Percentiles rank a stretch among this genome's conserved stretches.
Conservation (phyloP, 2,113 vertebrate genomes). For the Mustelus asterias region DNA sequence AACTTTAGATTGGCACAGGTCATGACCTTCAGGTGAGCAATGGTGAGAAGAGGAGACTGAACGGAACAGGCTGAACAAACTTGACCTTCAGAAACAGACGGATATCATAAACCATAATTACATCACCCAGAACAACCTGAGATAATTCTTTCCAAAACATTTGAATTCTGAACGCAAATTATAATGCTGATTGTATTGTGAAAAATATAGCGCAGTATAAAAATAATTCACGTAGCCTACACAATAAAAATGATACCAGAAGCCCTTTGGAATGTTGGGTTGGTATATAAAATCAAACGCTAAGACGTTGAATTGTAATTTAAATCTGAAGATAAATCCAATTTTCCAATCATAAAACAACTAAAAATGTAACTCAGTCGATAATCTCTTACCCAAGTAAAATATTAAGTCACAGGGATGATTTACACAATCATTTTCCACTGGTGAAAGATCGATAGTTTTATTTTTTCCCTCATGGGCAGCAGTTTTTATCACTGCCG, state of each 20-base stretch:
- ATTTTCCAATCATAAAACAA: slow-evolving; percentile 7
- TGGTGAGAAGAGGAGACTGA: background rate
- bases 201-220: background rate
- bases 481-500: background rate
- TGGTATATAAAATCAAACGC: background rate
- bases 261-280: background rate
- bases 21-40: background rate
- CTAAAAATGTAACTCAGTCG: background rate
- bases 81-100: background rate
- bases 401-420: background rate
- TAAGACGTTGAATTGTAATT: background rate
- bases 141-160: background rate
- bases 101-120: slow-evolving; percentile 4
- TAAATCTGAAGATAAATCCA: background rate
- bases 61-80: background rate
- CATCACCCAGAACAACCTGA: background rate
- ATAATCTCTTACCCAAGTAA: background rate
- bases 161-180: background rate
- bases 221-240: background rate
- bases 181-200: background rate
- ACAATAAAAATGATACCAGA: background rate
- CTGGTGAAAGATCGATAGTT: slow-evolving; percentile 2
- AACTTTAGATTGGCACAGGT: background rate
- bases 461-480: background rate
- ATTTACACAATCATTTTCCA: background rate